Evolutionary conservation across 2,797 vertebrate species (phyloP).

Genomic region (Avahi laniger): DNA sequence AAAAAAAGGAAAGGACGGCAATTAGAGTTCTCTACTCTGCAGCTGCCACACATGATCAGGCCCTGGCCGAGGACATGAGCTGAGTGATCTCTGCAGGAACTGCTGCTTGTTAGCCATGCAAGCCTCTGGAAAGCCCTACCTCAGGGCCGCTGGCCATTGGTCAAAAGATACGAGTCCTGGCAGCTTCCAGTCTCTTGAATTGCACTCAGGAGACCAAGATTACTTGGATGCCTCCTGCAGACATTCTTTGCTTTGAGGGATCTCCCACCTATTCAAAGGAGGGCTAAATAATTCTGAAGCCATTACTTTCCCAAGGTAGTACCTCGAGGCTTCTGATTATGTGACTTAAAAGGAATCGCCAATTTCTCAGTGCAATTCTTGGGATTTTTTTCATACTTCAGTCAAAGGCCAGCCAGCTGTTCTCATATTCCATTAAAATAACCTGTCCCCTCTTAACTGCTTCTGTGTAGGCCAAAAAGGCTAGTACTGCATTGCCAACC

Average conservation of each 20-base stretch:
- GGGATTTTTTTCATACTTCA: slow-evolving; percentile 39
- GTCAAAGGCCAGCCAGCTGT: not conserved
- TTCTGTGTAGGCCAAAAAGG: not conserved
- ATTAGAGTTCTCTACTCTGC: not conserved
- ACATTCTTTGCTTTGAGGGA: not conserved
- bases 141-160: not conserved
- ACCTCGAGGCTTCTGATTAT: slow-evolving; percentile 72
- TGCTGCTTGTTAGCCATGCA: not conserved
- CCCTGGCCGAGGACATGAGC: not conserved
- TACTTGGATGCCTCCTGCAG: not conserved
- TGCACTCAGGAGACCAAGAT: not conserved
- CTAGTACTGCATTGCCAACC: not conserved
- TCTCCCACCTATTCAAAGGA: slow-evolving; percentile 44
- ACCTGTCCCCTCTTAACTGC: not conserved
- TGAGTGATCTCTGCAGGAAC: too few relatives aligned
- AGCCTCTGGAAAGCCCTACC: not conserved
- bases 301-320: slow-evolving; percentile 44
- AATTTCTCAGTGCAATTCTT: slow-evolving; percentile 66
- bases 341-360: slow-evolving; percentile 69
- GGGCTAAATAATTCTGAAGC: slow-evolving; percentile 60
- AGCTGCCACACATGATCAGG: not conserved
- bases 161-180: slow-evolving; percentile 17
- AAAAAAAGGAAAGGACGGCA: not conserved
- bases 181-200: not conserved
- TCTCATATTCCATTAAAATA: slow-evolving; percentile 34